Base-by-base conservation (phyloP, 1,140 invertebrate genomes). In the Drosophila rhopaloa region DNA sequence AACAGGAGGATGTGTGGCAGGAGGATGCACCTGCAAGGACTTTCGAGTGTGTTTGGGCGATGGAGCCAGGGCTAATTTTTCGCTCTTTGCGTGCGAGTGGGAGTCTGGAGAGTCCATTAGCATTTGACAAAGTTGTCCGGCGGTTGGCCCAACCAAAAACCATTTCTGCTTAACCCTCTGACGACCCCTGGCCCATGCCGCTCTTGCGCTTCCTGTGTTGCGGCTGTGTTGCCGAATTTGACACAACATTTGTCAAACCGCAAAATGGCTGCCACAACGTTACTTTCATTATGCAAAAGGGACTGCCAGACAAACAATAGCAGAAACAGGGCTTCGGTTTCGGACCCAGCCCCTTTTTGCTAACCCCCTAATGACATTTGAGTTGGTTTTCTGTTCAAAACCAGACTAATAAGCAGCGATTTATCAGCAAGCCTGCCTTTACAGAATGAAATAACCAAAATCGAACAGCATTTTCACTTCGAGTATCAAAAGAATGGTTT, bases 171-270 rank as follows among this genome's bases (percentile, higher is more conserved):
- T 37, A 19, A 27, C 3, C 14, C 47, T 14, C 32, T 35, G 5
- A 6, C 50, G 9, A 10, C 7, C 27, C 29, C 8, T 44, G 7
- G 29, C 29, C 62, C 29, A 24, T 24, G 24, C 24, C 4, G 24
- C 27, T 19, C 16, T 10, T 13, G 7, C 32, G 27, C 29, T 41
- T 37, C 37, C 54, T 44, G 27, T 27, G 73, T 67, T 86, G 83
- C 48, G 83, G 83, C 67, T 88, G 67, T 73, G 76, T 80, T 81
- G 84, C 84, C 84, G 85, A 88, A 88, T 88, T 88, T 88, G 84
- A 88, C 84, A 88, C 84, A 88, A 89, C 84, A 88, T 88, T 88
- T 88, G 84, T 88, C 84, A 88, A 88, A 88, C 84, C 84, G 68
- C 84, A 88, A 88, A 88, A 88, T 88, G 84, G 84, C 80, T 73